Evolutionary conservation across 2,113 vertebrate species (phyloP).

Genomic region (Tachysurus fulvidraco): DNA sequence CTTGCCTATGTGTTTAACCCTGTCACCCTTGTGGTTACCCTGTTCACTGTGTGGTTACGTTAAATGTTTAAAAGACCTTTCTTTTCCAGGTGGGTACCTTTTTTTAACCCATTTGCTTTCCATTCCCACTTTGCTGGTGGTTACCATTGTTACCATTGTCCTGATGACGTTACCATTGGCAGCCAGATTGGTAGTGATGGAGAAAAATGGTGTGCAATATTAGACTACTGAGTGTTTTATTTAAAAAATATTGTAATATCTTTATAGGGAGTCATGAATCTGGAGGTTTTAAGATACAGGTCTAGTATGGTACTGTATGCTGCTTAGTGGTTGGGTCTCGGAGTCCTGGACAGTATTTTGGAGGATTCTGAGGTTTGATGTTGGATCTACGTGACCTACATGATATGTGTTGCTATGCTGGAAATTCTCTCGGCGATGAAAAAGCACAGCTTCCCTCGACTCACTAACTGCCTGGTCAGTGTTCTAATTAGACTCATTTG

Average conservation of each 20-base stretch:
- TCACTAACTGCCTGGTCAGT: slow-evolving; percentile 65
- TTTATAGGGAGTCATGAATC: neutral
- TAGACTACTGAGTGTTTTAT: neutral
- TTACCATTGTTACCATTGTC: neutral
- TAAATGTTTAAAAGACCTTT: neutral
- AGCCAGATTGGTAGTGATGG: neutral
- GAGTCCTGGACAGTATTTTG: no score
- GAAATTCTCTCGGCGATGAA: neutral
- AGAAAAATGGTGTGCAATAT: no score
- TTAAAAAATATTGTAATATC: neutral
- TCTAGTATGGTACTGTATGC: neutral
- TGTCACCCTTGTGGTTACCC: neutral
- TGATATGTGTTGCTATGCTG: neutral
- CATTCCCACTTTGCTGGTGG: neutral
- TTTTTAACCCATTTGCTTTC: neutral
- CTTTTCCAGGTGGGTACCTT: neutral
- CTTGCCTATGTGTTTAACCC: neutral
- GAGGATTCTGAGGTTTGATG: no score
- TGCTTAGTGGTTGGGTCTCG: neutral
- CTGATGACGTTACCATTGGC: neutral
- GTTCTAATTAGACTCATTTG: slow-evolving; percentile 65
- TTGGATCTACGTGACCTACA: neutral
- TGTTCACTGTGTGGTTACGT: neutral
- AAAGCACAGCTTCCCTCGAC: slow-evolving; percentile 48
- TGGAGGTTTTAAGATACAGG: neutral